Evolutionary conservation across 2,888 invertebrate genomes (phyloP).

Genomic region (Lasius fuliginosus): DNA sequence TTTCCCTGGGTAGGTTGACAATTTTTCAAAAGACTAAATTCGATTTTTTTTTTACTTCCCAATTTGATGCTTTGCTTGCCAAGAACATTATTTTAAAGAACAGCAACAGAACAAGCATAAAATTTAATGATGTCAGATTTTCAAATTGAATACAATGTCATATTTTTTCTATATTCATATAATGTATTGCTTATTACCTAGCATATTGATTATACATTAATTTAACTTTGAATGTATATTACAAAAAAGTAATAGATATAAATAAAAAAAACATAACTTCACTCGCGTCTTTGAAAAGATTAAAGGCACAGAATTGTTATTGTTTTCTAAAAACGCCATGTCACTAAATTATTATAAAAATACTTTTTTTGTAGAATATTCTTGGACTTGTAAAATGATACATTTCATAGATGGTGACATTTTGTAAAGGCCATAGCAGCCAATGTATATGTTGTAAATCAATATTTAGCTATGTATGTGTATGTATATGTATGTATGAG

Average conservation of each 20-base stretch:
- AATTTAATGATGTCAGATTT: not conserved
- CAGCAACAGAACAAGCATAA: not conserved
- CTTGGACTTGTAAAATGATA: not conserved
- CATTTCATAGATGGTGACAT: not conserved
- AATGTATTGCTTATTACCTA: not conserved
- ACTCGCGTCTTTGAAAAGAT: not conserved
- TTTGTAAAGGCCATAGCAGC: not conserved
- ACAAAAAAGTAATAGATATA: not conserved
- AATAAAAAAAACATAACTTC: not conserved
- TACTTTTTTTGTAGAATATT: not conserved
- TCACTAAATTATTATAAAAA: not conserved
- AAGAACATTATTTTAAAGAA: not conserved
- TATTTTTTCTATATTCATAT: not conserved
- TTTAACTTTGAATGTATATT: not conserved
- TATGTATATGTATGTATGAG: not conserved
- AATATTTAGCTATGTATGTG: not conserved
- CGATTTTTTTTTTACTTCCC: not conserved
- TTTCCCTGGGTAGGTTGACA: conserved; percentile 15
- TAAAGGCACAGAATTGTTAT: not conserved
- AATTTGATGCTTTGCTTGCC: conserved; percentile 2
- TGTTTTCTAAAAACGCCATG: not conserved
- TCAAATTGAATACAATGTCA: not conserved
- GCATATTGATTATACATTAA: not conserved
- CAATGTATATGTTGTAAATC: conserved; percentile 9
- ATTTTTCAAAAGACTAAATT: not conserved